Evolutionary conservation across 1,140 invertebrate species (phyloP), one percentile per base, ranked within the genome.

Genomic region (Eueides isabella): DNA sequence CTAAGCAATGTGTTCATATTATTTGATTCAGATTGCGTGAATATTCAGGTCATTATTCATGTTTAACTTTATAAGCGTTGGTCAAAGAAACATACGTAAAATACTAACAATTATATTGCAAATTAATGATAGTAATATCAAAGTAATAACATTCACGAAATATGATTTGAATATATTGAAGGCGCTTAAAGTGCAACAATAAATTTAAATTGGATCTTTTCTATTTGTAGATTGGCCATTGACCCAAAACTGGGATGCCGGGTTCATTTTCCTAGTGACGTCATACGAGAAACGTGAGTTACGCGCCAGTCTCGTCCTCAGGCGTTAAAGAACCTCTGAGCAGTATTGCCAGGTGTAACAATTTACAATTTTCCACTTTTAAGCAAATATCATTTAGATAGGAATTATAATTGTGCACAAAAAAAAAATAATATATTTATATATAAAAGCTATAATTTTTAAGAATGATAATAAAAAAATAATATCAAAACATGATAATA

Each of bases 191-290:
- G 48, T 76, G 61, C 66, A 33, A 41, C 62, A 64, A 41, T 74
- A 77, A 77, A 70, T 83, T 85, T 87, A 83, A 91, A 85, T 90
- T 86, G 82, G 81, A 83, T 84, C 80, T 86, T 91, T 91, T 92
- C 86, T 93, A 87, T 87, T 94, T 93, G 85, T 94, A 94, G 92
- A 93, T 94, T 94, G 92, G 91, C 86, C 91, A 90, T 93, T 92
- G 89, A 90, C 85, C 88, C 86, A 83, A 93, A 92, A 88, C 84
- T 93, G 85, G 93, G 93, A 83, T 92, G 84, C 87, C 91, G 93
- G 80, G 93, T 94, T 82, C 93, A 85, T 86, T 94, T 94, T 85
- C 83, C 90, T 83, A 93, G 88, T 91, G 90, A 92, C 90, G 90
- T 92, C 91, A 87, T 90, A 80, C 85, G 85, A 90, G 88, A 90